Base-by-base conservation (phyloP, 2,113 vertebrate genomes). In the Proterorhinus semilunaris region DNA sequence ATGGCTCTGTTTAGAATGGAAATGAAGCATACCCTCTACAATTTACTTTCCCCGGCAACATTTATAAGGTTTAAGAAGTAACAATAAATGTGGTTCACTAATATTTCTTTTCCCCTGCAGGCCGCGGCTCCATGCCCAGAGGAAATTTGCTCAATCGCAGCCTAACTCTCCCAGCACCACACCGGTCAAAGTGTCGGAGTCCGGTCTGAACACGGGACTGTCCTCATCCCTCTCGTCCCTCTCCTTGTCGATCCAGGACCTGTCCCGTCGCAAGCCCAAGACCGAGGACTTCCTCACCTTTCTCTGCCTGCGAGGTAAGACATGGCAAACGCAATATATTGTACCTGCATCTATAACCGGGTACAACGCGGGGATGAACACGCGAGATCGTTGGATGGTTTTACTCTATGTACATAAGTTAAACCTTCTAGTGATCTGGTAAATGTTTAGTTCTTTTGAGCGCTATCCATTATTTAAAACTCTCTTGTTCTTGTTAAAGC, bases 271-370 rank as follows among this genome's bases (percentile, higher is more conserved):
- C 91, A 99, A 98, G 88, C 98, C 98, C 90, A 99, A 99, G 93
- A 99, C 98, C 12, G 98, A 99, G 93, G 98, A 99, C 93, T 99
- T 99, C 89, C 96, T 99, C 86, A 99, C 97, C 66, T 99, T 98
- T 92, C 95, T 99, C 91, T 99, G 97, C 92, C 97, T 99, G 89
- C 93, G 97, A 97, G 98, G 98, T 99, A 93, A 83, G 78, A 62
- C 53, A 0, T 68, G 5, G 55, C 53, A 62, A 21, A 12, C 10
- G 17, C 42, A 47, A 47, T 36, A 51, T 15, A 4, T 8, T 12
- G 4, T 21, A 36, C 4, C 4, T 55, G 10, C 47, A 9, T 15
- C 11, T 69, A 49, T 65, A n/a, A 64, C 17, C 13, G 16, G 27
- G 54, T n/a, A 16, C 15, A 57, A 47, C 21, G 21, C 21, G 21